phyloP scores from a whole-genome alignment of 1,140 invertebrate species.

The Drosophila dunni region DNA sequence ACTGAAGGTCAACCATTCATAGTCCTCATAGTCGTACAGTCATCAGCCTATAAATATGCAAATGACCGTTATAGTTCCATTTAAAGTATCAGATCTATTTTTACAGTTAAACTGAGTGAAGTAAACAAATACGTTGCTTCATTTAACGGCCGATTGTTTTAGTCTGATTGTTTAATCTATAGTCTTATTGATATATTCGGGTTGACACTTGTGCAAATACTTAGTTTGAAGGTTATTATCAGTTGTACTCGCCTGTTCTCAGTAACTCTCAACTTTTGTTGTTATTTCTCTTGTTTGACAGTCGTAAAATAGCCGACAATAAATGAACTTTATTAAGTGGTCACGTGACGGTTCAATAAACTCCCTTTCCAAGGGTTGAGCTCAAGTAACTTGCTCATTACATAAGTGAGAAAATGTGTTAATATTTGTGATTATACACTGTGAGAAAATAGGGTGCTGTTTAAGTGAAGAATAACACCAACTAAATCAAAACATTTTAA shows the following conservation, averaged over 20 bases:
- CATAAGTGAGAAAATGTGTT: constrained; percentile 11
- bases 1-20: constrained; percentile 4
- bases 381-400: constrained; percentile 1
- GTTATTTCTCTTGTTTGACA: constrained; percentile 27
- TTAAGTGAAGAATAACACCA: too few species aligned
- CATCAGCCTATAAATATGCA: constrained; percentile 43
- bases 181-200: constrained; percentile 32
- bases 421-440: background rate
- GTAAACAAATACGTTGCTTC: constrained; percentile 39
- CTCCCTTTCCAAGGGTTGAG: constrained; percentile 3
- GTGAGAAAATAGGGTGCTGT: too few species aligned
- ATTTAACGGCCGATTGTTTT: constrained; percentile 48
- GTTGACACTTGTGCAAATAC: constrained; percentile 56
- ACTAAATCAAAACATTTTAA: too few species aligned
- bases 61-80: background rate
- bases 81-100: constrained; percentile 28
- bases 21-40: background rate
- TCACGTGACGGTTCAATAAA: constrained; percentile 68
- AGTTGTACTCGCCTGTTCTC: background rate
- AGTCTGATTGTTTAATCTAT: constrained; percentile 31
- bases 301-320: constrained; percentile 38
- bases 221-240: constrained; percentile 61
- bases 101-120: constrained; percentile 19
- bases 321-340: constrained; percentile 36
- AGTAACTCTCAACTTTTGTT: constrained; percentile 13